Conservation (phyloP, 2,113 vertebrate genomes). For the Mastomys natalensis region DNA sequence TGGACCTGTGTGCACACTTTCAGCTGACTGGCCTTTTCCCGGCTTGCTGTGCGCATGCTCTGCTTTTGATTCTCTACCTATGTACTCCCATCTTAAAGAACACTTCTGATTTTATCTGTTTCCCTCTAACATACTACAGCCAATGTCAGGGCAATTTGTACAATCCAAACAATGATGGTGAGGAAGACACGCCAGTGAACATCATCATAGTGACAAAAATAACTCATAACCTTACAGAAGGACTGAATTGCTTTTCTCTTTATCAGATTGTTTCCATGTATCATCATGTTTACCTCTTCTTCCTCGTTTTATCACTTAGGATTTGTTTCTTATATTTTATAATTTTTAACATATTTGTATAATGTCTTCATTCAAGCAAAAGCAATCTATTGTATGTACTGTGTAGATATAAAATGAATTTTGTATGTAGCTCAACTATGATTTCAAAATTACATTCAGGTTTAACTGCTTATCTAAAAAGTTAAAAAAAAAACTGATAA, state of each 20-base stretch:
- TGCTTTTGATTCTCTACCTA: neutral
- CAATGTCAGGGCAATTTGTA: neutral
- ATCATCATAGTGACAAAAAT: neutral
- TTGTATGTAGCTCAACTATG: neutral
- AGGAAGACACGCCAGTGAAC: neutral
- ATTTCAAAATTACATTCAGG: slow-evolving; percentile 9
- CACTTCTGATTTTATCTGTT: neutral
- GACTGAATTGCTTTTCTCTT: neutral
- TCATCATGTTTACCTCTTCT: neutral
- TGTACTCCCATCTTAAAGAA: neutral
- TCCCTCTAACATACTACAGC: neutral
- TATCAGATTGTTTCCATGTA: neutral
- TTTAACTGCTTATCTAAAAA: neutral
- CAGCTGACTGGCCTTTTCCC: neutral
- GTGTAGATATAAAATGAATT: neutral
- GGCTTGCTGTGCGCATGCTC: neutral
- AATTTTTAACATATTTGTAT: slow-evolving; percentile 19
- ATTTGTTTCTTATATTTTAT: neutral
- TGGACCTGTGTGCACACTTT: neutral
- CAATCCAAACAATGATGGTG: neutral
- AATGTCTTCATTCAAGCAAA: neutral
- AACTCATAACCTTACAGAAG: neutral
- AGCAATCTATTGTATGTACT: slow-evolving; percentile 1
- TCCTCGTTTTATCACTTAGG: neutral
- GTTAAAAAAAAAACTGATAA: neutral